Percentiles rank a stretch among this genome's conserved stretches.
Evolutionary conservation across 1,140 invertebrate species (phyloP).

Genomic region (Tetragnatha versicolor): DNA sequence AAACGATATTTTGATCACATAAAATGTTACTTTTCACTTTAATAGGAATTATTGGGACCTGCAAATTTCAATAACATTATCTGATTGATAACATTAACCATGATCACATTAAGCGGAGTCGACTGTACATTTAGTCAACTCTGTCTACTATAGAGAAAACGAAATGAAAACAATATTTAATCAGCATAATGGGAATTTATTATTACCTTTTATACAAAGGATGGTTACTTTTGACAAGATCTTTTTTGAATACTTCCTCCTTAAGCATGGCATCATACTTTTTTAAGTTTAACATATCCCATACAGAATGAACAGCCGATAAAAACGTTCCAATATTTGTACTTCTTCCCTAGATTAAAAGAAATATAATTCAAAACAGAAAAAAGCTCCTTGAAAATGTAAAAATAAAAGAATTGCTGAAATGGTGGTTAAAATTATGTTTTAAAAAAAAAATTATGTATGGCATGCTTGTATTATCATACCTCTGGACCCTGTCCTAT

Average conservation of each 20-base stretch:
- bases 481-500: not conserved
- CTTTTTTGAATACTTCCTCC: slow-evolving; percentile 41
- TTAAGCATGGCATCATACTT: slow-evolving; percentile 64
- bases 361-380: not conserved
- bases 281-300: slow-evolving; percentile 70
- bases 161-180: too few relatives aligned
- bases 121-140: too few relatives aligned
- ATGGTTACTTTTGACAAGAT: slow-evolving; percentile 4
- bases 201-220: slow-evolving; percentile 1
- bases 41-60: too few relatives aligned
- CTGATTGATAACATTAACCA: too few relatives aligned
- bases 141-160: too few relatives aligned
- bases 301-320: slow-evolving; percentile 77
- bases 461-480: not conserved
- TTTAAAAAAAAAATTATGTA: not conserved
- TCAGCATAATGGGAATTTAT: too few relatives aligned
- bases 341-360: slow-evolving; percentile 59
- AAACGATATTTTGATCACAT: too few relatives aligned
- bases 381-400: not conserved
- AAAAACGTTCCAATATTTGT: slow-evolving; percentile 82
- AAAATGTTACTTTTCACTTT: too few relatives aligned
- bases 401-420: too few relatives aligned
- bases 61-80: too few relatives aligned
- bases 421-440: too few relatives aligned
- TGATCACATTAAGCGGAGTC: too few relatives aligned